phyloP scores from a whole-genome alignment of 2,113 vertebrate species.

The Cyanocitta stelleri region DNA sequence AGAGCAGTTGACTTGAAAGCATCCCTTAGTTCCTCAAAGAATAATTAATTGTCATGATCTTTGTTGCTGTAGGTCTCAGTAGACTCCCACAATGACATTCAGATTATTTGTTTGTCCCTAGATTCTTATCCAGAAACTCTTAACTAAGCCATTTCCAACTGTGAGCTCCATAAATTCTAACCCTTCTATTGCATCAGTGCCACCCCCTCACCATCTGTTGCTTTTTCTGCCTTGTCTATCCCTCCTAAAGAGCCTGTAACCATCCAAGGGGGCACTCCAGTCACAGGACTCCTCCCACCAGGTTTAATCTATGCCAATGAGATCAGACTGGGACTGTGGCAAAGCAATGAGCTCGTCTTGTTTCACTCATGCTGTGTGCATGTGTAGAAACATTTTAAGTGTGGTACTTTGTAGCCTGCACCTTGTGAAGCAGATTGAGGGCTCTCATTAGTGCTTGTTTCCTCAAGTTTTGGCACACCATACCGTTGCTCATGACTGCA shows the following conservation, averaged over 20 bases:
- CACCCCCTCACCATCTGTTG: no score
- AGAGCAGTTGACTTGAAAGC: neutral
- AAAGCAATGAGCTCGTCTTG: neutral
- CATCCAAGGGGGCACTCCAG: neutral
- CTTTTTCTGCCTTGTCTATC: neutral
- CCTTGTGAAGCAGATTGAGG: neutral
- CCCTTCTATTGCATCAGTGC: neutral
- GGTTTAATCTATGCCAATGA: neutral
- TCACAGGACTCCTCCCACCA: rapidly evolving
- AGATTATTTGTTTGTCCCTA: neutral
- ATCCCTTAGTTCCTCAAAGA: neutral
- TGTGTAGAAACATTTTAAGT: neutral
- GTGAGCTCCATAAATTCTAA: neutral
- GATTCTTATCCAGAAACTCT: neutral
- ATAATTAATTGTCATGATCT: neutral
- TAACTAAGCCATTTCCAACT: neutral
- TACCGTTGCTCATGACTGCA: rapidly evolving
- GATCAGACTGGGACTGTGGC: no score
- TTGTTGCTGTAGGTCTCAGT: neutral
- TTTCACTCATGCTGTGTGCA: neutral
- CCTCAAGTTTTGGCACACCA: neutral
- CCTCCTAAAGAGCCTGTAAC: neutral
- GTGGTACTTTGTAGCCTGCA: neutral
- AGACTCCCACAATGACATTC: neutral
- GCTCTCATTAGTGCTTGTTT: neutral